These are phyloP conservation scores for Apeltes quadracus DNA, from an alignment of 2,113 vertebrate genomes.

Conservation along the genomic window DNA sequence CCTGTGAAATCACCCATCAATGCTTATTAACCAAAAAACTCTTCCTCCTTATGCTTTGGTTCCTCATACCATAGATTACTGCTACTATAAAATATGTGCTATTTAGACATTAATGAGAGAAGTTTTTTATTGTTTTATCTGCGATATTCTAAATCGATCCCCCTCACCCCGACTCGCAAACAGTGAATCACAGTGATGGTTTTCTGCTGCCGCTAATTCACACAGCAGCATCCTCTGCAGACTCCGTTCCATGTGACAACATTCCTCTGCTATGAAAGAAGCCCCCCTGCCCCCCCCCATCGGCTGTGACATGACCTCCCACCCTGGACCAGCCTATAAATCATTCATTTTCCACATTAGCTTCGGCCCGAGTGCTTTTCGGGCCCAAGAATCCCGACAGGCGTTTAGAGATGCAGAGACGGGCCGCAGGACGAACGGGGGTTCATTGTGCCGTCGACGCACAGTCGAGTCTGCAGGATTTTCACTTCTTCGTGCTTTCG, in stretches of 20 bases:
- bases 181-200: not conserved
- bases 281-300: slow-evolving; percentile 36
- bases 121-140: not conserved
- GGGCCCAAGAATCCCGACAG: not conserved
- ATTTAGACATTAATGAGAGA: not conserved
- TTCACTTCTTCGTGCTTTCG: not conserved
- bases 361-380: slow-evolving; percentile 35
- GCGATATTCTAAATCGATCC: not conserved
- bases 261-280: slow-evolving; percentile 44
- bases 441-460: not conserved
- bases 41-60: slow-evolving; percentile 49
- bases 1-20: slow-evolving; percentile 74
- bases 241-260: slow-evolving; percentile 12
- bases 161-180: not conserved
- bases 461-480: not conserved
- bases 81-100: not conserved
- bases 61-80: too few relatives aligned
- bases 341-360: slow-evolving; percentile 44
- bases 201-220: slow-evolving; percentile 11
- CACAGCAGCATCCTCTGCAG: slow-evolving; percentile 5
- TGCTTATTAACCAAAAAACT: slow-evolving; percentile 56
- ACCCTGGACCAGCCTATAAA: slow-evolving; percentile 42
- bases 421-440: not conserved
- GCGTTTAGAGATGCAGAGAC: not conserved
- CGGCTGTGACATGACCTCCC: slow-evolving; percentile 44